A percentile compares a stretch with the other conserved stretches of the same genome.
Conservation (phyloP, 2,113 vertebrate species). For the Triplophysa tibetana region DNA sequence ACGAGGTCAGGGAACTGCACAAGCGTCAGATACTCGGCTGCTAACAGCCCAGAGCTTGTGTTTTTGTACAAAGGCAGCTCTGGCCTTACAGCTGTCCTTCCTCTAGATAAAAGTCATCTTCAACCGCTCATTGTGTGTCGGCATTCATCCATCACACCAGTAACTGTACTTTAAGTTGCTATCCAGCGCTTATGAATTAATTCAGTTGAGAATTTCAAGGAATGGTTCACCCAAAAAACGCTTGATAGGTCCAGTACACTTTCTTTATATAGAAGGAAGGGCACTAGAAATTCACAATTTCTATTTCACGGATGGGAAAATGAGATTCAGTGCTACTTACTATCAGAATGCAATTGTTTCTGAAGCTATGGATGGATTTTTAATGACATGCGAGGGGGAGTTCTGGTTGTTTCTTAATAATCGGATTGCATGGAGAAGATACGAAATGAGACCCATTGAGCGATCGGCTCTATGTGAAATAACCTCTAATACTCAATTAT, state of each 20-base stretch:
- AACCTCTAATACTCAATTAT: conserved; percentile 27
- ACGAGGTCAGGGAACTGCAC: conserved; percentile 30
- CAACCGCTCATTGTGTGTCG: conserved; percentile 23
- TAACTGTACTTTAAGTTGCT: background rate
- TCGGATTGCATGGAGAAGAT: background rate
- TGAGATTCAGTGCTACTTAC: no score
- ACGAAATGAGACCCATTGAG: background rate
- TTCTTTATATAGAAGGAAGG: no score
- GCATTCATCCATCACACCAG: conserved; percentile 15
- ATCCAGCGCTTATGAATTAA: background rate
- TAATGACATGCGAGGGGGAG: background rate
- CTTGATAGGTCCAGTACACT: background rate
- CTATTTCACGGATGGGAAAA: no score
- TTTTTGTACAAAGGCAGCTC: background rate
- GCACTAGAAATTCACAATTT: no score
- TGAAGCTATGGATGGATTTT: background rate
- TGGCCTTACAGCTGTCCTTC: conserved; percentile 20
- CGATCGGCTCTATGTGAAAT: background rate
- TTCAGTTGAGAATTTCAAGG: background rate
- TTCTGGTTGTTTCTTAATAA: background rate
- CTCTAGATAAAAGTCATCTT: conserved; percentile 26
- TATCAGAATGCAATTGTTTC: background rate
- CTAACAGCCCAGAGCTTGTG: conserved; percentile 13
- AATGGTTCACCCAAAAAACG: background rate
- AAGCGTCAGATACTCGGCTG: conserved; percentile 10